A percentile compares a stretch with the other conserved stretches of the same genome.
These are phyloP conservation scores for Lathamus discolor DNA, from an alignment of 2,113 vertebrate genomes.

Conservation along the genomic window DNA sequence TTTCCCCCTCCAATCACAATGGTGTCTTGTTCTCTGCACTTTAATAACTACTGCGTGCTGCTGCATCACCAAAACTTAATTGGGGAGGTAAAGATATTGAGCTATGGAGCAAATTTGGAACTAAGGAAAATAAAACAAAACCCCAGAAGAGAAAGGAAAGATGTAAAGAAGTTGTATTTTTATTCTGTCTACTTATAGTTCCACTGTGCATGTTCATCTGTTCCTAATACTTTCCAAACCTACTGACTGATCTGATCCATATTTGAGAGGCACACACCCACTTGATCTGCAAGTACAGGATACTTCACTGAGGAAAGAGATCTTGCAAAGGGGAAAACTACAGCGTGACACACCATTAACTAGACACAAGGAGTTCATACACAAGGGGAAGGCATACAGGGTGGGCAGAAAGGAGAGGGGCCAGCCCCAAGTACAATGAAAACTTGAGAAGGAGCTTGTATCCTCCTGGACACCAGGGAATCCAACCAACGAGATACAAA, in stretches of 20 bases:
- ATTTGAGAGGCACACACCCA: fast-evolving
- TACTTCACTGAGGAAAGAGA: neutral
- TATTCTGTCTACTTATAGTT: neutral
- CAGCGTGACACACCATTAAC: neutral
- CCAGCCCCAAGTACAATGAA: neutral
- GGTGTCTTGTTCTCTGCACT: neutral
- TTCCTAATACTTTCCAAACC: neutral
- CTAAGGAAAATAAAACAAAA: neutral
- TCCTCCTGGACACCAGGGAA: neutral
- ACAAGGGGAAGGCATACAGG: fast-evolving
- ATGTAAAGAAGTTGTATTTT: neutral
- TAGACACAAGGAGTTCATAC: neutral
- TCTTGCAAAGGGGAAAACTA: neutral
- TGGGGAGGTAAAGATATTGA: neutral
- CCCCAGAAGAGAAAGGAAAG: neutral
- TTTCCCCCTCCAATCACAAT: neutral
- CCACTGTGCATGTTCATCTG: neutral
- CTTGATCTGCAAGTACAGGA: neutral
- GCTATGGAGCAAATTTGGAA: neutral
- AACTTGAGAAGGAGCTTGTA: neutral
- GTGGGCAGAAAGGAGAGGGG: neutral
- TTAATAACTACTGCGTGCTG: neutral
- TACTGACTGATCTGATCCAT: neutral
- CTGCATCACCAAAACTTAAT: neutral
- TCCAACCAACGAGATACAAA: neutral